Evolutionary conservation across 2,113 vertebrate genomes (phyloP), one percentile per base, ranked within the genome.

Genomic region (Catharus bicknelli): DNA sequence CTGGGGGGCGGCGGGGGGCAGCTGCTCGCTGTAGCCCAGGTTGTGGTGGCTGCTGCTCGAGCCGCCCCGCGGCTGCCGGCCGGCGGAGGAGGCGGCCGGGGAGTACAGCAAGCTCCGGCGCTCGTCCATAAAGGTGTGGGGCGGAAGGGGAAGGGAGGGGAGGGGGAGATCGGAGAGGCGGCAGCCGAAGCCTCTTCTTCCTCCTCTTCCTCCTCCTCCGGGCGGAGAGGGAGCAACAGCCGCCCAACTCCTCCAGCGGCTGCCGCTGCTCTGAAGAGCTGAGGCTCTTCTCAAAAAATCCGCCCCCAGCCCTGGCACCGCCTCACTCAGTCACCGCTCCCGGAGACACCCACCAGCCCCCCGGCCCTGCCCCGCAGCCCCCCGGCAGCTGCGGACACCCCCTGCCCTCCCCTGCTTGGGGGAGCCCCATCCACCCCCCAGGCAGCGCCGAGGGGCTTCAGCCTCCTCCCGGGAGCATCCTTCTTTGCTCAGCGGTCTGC

Each of bases 101-200:
- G 99, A 99, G 97, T 97, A 94, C 89, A 98, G 98, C 97, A 99
- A 98, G 97, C 98, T 98, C 97, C 97, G 98, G 95, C 98, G 98
- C 97, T 99, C 99, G 98, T 99, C 99, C 99, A 99, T 99, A 97
- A 97, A 98, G 97, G 98, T 98, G 98, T 88, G 96, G 75, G 97
- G 96, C 95, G 90, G 95, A 45, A 94, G 96, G 93, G 94, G 92
- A 97, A 96, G 95, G 91, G 97, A 96, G 90, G 95, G 95, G 92
- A 95, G 11, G 96, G 91, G 96, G 47, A 3, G n/a, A 42, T 93
- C 58, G 75, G 95, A 97, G 96, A 96, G 97, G 97, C 97, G 97
- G 97, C 97, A 97, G 97, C 92, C 29, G 47, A 43, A 92, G 77
- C 66, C 72, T 96, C 94, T 86, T 95, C 85, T 86, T 83, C 86